These are phyloP conservation scores for Theonella swinhoei DNA, from an alignment of 37 sponge, comb jelly and placozoan species.

Conservation along the genomic window DNA sequence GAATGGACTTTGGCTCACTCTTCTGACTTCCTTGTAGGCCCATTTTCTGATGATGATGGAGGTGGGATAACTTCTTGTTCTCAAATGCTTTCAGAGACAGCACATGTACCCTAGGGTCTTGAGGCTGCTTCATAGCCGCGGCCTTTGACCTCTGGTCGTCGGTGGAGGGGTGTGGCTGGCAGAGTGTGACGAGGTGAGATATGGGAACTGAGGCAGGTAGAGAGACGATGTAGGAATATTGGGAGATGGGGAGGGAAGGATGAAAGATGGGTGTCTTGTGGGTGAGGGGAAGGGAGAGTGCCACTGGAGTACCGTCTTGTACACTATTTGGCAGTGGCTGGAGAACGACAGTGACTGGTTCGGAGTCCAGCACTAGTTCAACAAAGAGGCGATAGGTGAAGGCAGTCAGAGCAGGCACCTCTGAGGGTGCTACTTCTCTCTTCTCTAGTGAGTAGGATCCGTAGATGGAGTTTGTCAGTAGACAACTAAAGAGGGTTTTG, in stretches of 20 bases:
- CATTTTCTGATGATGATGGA: no score
- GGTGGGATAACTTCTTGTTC: background rate
- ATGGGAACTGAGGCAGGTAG: background rate
- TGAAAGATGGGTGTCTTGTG: constrained; percentile 56
- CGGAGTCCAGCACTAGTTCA: constrained; percentile 50
- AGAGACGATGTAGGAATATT: background rate
- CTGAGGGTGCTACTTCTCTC: background rate
- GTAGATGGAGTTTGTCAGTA: constrained; percentile 41
- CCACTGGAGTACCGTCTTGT: background rate
- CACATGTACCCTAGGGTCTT: background rate
- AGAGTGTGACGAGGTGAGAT: background rate
- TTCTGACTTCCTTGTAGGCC: no score
- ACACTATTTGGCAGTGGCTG: background rate
- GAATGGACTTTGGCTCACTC: background rate
- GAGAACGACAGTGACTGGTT: constrained; percentile 52
- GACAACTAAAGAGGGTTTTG: constrained; percentile 40
- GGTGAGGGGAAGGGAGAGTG: constrained; percentile 50
- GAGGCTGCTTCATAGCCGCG: background rate
- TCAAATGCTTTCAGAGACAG: background rate
- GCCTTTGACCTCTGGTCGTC: background rate
- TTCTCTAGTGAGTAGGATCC: constrained; percentile 1
- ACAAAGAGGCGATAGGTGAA: constrained; percentile 61
- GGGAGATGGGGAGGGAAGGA: constrained; percentile 50
- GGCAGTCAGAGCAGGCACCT: constrained; percentile 34
- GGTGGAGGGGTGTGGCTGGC: background rate